phyloP scores from a whole-genome alignment of 2,888 invertebrate genomes.

The Auanema freiburgensis region DNA sequence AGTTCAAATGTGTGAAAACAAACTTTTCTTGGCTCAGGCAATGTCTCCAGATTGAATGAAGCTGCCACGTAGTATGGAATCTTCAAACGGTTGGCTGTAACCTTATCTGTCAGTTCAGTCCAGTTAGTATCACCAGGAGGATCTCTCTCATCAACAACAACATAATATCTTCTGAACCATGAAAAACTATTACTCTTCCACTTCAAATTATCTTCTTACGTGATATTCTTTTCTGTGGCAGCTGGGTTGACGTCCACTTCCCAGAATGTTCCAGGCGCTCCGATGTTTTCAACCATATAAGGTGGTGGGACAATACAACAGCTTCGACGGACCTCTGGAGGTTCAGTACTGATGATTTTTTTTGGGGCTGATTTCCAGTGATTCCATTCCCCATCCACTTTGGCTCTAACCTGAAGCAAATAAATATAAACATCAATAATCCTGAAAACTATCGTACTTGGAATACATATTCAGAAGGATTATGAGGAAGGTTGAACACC shows the following conservation, averaged over 20 bases:
- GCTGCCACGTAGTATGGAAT: slow-evolving; percentile 64
- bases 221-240: slow-evolving; percentile 60
- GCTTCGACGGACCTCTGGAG: slow-evolving; percentile 43
- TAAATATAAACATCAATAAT: neutral
- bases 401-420: slow-evolving; percentile 54
- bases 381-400: slow-evolving; percentile 61
- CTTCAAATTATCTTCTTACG: slow-evolving; percentile 31
- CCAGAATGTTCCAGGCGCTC: slow-evolving; percentile 55
- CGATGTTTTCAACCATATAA: slow-evolving; percentile 61
- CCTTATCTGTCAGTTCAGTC: slow-evolving; percentile 63
- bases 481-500: slow-evolving; percentile 61
- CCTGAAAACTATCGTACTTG: slow-evolving; percentile 42
- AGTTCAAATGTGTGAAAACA: slow-evolving; percentile 5
- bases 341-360: slow-evolving; percentile 49
- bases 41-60: slow-evolving; percentile 61
- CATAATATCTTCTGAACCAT: slow-evolving; percentile 60
- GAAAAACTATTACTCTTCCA: neutral
- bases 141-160: slow-evolving; percentile 63
- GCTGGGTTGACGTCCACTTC: slow-evolving; percentile 60
- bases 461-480: slow-evolving; percentile 59
- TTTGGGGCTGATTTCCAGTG: slow-evolving; percentile 62
- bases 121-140: slow-evolving; percentile 63
- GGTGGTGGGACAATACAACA: slow-evolving; percentile 65
- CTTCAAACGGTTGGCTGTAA: slow-evolving; percentile 59
- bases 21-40: slow-evolving; percentile 51